These are phyloP conservation scores for Circaetus cinerascens DNA, from an alignment of 2,113 vertebrate genomes.

Conservation along the genomic window DNA sequence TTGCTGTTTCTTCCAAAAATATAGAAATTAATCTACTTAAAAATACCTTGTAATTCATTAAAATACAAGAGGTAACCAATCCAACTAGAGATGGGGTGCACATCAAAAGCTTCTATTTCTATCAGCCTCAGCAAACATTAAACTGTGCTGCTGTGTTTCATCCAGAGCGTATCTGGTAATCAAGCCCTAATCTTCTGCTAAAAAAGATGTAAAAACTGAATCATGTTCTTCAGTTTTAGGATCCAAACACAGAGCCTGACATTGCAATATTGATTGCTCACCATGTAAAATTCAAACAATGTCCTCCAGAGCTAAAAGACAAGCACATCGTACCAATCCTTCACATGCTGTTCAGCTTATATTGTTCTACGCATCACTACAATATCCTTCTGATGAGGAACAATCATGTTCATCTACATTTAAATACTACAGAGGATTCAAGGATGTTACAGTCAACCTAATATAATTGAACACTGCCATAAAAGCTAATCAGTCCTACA, in stretches of 20 bases:
- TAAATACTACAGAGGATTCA: neutral
- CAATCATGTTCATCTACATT: neutral
- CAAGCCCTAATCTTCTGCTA: neutral
- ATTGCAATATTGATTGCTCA: neutral
- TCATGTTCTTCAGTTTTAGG: neutral
- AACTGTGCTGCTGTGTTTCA: neutral
- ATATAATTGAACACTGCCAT: neutral
- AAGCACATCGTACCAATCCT: neutral
- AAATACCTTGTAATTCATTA: neutral
- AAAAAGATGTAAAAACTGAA: neutral
- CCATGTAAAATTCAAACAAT: neutral
- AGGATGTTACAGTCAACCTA: neutral
- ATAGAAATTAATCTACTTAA: neutral
- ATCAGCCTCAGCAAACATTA: neutral
- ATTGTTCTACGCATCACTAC: neutral
- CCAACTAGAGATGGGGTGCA: neutral
- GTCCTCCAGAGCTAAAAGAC: neutral
- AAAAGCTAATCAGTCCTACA: neutral
- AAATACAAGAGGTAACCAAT: neutral
- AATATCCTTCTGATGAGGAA: neutral
- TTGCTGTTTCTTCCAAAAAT: neutral
- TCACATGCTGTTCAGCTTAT: neutral
- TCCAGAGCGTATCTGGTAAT: neutral
- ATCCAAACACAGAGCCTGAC: neutral
- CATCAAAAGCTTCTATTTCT: neutral